Evolutionary conservation across 2,113 vertebrate species (phyloP), one percentile per base, ranked within the genome.

Genomic region (Camelus bactrianus): DNA sequence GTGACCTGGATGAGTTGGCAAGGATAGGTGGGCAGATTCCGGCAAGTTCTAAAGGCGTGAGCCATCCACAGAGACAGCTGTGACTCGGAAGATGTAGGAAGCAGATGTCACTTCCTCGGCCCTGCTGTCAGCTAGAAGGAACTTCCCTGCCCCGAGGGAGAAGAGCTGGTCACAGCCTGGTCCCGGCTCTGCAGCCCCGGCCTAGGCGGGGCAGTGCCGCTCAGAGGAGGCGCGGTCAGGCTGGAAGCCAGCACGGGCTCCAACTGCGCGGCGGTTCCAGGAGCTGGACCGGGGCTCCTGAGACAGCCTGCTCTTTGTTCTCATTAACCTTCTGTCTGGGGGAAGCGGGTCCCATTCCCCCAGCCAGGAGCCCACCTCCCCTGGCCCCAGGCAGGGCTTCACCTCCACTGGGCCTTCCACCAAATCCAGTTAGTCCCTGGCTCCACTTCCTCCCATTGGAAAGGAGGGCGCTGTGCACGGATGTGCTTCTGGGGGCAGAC

Each of bases 241-340:
- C 8, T 90, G 54, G 87, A 70, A 46, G 72, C 26, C 58, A 48
- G 60, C 20, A 42, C 2, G 1, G 92, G 69, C 11, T 65, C 62
- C 8, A 26, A 15, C 1, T 56, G 42, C 69, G n/a, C 19, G 38
- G 42, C 20, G 35, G 24, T 13, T 92, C 42, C n/a, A 14, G 56
- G 11, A 79, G 54, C 8, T 56, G 32, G 64, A 75, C 7, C 4
- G 67, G 65, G 80, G 6, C 19, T 65, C 46, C 46, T 8, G 26
- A 58, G 48, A n/a, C 26, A 50, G 8, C 38, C 24, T 50, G 13
- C 14, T 89, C 26, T 89, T 65, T 60, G 65, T 46, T 80, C 77
- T 88, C 54, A 81, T 90, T 76, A 88, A 77, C 83, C 75, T 92
- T 92, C 69, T 67, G 80, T 85, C 80, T 90, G 42, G 64, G 93